A percentile compares a stretch with the other conserved stretches of the same genome.
Conservation (phyloP, 2,113 vertebrate species). For the Tylochromis polylepis region DNA sequence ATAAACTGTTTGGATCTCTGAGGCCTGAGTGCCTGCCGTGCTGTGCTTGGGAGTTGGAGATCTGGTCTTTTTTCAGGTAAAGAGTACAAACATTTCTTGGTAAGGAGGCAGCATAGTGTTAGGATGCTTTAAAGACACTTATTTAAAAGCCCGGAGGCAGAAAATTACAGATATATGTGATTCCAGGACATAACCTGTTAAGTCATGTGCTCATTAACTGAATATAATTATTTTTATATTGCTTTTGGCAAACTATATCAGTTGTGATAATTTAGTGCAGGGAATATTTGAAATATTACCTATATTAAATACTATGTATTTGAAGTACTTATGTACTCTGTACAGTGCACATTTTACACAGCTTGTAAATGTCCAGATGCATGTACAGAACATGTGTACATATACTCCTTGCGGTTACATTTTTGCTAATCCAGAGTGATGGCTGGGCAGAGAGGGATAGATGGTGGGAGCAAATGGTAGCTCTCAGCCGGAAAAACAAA, state of each 20-base stretch:
- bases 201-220: not conserved
- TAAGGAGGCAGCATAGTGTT: not conserved
- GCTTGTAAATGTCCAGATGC: not conserved
- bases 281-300: not conserved
- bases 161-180: not conserved
- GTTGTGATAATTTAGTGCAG: not conserved
- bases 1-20: conserved; percentile 67
- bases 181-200: not conserved
- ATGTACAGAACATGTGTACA: not conserved
- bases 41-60: not conserved
- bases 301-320: not conserved
- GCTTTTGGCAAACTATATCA: not conserved
- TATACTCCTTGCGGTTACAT: conserved; percentile 59
- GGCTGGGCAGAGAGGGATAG: not conserved
- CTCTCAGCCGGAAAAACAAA: conserved; percentile 69
- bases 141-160: not conserved
- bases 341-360: not conserved
- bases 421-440: conserved; percentile 38
- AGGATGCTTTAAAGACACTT: not conserved
- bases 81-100: conserved; percentile 45
- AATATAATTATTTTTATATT: not conserved
- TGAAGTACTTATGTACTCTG: not conserved
- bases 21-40: not conserved
- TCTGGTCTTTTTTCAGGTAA: conserved; percentile 31
- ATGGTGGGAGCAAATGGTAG: not conserved